Conservation (phyloP, 2,888 invertebrate genomes). For the Microdon myrmicae region DNA sequence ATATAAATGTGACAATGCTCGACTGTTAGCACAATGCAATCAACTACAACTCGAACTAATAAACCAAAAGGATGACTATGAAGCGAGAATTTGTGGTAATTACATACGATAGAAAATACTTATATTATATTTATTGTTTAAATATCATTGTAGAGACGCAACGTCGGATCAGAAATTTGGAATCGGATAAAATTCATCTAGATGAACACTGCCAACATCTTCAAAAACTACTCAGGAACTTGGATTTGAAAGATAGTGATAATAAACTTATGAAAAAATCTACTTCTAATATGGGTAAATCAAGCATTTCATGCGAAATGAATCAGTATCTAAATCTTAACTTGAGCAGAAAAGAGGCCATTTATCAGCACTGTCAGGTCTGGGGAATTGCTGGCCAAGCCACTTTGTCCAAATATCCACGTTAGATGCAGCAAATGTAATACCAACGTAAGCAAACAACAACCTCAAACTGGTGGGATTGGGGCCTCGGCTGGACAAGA, state of each 20-base stretch:
- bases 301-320: neutral
- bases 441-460: constrained; percentile 56
- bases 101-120: neutral
- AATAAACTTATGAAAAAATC: constrained; percentile 61
- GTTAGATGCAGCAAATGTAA: constrained; percentile 63
- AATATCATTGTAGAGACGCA: constrained; percentile 66
- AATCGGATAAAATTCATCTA: constrained; percentile 68
- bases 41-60: constrained; percentile 76
- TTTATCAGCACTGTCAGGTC: constrained; percentile 64
- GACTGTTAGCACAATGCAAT: constrained; percentile 80
- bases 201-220: constrained; percentile 68
- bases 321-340: neutral
- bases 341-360: constrained; percentile 60
- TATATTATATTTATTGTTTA: constrained; percentile 11
- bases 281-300: constrained; percentile 53
- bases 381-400: constrained; percentile 58
- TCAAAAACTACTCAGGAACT: constrained; percentile 66
- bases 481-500: constrained; percentile 53
- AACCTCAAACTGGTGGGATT: constrained; percentile 52
- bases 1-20: constrained; percentile 83
- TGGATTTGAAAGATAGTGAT: constrained; percentile 68
- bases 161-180: constrained; percentile 68
- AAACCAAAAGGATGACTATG: constrained; percentile 73
- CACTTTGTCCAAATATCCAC: constrained; percentile 24
- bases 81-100: constrained; percentile 70